These are phyloP conservation scores for Trichopria drosophilae DNA, from an alignment of 2,888 invertebrate species.

Conservation along the genomic window DNA sequence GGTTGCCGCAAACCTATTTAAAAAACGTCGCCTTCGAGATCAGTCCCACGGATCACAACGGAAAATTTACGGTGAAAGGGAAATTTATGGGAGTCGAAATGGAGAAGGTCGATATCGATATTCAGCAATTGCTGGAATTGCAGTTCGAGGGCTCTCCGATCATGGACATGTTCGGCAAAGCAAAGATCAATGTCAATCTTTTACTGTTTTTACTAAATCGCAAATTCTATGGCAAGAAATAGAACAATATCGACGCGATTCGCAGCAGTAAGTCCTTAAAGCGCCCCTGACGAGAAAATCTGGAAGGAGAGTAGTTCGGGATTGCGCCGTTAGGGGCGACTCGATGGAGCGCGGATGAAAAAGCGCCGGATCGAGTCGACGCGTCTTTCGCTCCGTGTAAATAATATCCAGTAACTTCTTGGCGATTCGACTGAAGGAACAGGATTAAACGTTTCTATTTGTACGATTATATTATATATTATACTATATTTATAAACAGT, in stretches of 20 bases:
- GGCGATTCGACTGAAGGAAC: too few species aligned
- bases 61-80: constrained; percentile 71
- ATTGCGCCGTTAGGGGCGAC: too few species aligned
- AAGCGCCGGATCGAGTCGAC: too few species aligned
- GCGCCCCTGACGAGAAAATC: constrained; percentile 6
- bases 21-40: constrained; percentile 79
- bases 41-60: constrained; percentile 67
- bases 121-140: constrained; percentile 73
- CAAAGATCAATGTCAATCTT: constrained; percentile 76
- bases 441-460: too few species aligned
- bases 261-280: background rate
- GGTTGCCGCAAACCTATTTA: constrained; percentile 69
- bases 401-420: too few species aligned
- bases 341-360: too few species aligned
- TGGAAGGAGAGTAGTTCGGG: too few species aligned
- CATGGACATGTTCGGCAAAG: constrained; percentile 78
- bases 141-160: constrained; percentile 77
- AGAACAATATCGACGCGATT: constrained; percentile 15
- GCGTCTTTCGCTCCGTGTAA: too few species aligned
- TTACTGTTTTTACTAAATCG: constrained; percentile 74
- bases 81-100: constrained; percentile 78
- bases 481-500: too few species aligned
- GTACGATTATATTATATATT: too few species aligned
- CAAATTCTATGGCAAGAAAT: constrained; percentile 72
- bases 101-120: constrained; percentile 72